Conservation (phyloP, 2,888 invertebrate species). For the Melitaea athalia region DNA sequence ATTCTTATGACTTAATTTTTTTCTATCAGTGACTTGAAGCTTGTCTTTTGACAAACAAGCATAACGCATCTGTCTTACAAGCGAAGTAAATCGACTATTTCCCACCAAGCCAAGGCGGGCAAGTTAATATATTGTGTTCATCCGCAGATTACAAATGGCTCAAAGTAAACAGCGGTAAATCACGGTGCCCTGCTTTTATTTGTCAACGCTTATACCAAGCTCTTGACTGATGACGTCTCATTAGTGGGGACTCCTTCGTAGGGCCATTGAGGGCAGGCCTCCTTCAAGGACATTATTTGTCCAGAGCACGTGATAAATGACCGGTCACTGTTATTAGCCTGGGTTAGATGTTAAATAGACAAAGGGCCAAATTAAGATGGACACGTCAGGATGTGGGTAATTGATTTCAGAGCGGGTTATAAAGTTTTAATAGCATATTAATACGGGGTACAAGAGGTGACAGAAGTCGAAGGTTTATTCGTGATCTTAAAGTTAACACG, state of each 20-base stretch:
- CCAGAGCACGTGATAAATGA: slow-evolving; percentile 65
- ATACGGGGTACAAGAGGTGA: background rate
- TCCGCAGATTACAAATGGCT: slow-evolving; percentile 27
- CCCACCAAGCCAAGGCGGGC: slow-evolving; percentile 22
- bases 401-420: slow-evolving; percentile 1
- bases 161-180: slow-evolving; percentile 53
- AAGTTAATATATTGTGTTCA: slow-evolving; percentile 22
- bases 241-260: slow-evolving; percentile 64
- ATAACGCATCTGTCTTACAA: background rate
- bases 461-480: background rate
- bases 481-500: background rate
- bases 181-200: slow-evolving; percentile 68
- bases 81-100: background rate
- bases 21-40: background rate
- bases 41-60: background rate
- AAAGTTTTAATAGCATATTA: background rate
- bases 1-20: too few relatives aligned
- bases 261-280: slow-evolving; percentile 67
- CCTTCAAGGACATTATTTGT: slow-evolving; percentile 69
- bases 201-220: slow-evolving; percentile 72
- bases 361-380: slow-evolving; percentile 16
- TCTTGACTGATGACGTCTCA: slow-evolving; percentile 67
- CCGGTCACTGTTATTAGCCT: slow-evolving; percentile 30
- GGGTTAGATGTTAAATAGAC: slow-evolving; percentile 18
- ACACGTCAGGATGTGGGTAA: slow-evolving; percentile 4